These are phyloP conservation scores for Eretmochelys imbricata DNA, from an alignment of 2,113 vertebrate species.

Conservation along the genomic window DNA sequence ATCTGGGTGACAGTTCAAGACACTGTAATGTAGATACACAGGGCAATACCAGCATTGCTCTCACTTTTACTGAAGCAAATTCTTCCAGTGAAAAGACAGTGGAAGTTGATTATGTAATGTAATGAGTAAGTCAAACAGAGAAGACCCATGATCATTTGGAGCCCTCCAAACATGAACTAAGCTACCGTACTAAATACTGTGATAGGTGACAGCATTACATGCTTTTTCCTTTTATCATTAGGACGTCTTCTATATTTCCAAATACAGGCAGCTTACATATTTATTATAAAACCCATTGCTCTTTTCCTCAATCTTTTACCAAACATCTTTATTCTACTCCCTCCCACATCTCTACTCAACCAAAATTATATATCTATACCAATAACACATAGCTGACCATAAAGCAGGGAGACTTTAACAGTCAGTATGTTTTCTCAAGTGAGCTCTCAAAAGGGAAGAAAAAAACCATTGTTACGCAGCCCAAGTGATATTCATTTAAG, in stretches of 20 bases:
- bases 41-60: neutral
- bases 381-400: neutral
- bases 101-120: neutral
- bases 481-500: neutral
- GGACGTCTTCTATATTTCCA: neutral
- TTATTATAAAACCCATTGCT: neutral
- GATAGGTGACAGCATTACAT: neutral
- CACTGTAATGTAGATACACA: too few species aligned
- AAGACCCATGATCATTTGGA: neutral
- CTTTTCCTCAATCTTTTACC: neutral
- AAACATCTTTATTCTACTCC: neutral
- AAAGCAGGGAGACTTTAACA: neutral
- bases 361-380: neutral
- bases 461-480: neutral
- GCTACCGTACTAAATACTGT: neutral
- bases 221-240: neutral
- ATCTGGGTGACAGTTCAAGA: too few species aligned
- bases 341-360: neutral
- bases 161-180: neutral
- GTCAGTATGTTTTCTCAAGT: neutral
- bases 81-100: fast-evolving
- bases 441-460: neutral
- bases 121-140: neutral
- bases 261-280: neutral
- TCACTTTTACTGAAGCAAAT: neutral